Conservation (phyloP, 2,888 invertebrate species). For the Hypomecis atomaria region DNA sequence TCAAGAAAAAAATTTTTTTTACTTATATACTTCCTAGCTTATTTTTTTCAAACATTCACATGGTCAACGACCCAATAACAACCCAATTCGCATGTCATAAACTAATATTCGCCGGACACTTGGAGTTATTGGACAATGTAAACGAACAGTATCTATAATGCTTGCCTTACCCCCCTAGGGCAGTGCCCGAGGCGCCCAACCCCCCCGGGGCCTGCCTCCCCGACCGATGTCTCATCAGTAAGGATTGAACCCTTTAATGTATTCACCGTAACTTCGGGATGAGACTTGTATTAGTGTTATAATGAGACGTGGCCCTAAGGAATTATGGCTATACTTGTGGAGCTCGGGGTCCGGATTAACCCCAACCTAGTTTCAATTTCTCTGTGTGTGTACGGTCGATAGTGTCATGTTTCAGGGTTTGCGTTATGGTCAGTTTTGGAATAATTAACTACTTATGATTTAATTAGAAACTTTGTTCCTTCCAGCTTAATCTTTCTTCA, state of each 20-base stretch:
- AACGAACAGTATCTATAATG: slow-evolving; percentile 85
- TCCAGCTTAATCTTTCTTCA: too few species aligned
- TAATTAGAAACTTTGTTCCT: too few species aligned
- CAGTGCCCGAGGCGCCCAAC: slow-evolving; percentile 69
- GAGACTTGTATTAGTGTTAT: slow-evolving; percentile 85
- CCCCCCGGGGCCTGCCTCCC: slow-evolving; percentile 65
- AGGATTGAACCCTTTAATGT: slow-evolving; percentile 85
- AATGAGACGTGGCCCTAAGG: slow-evolving; percentile 84
- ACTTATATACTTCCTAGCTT: too few species aligned
- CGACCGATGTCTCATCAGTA: slow-evolving; percentile 83
- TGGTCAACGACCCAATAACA: slow-evolving; percentile 29
- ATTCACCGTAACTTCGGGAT: slow-evolving; percentile 85
- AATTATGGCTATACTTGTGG: slow-evolving; percentile 82
- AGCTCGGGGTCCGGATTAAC: slow-evolving; percentile 75
- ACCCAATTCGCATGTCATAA: slow-evolving; percentile 70
- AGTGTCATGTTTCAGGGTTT: slow-evolving; percentile 51
- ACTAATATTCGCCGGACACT: slow-evolving; percentile 84
- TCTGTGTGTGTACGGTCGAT: slow-evolving; percentile 68
- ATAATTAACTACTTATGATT: slow-evolving; percentile 34
- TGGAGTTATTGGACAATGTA: slow-evolving; percentile 86
- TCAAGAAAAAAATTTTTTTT: too few species aligned
- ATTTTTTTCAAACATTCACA: too few species aligned
- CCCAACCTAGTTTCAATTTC: slow-evolving; percentile 80
- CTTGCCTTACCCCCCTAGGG: slow-evolving; percentile 76
- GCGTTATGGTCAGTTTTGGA: slow-evolving; percentile 43